Conservation (phyloP, 2,113 vertebrate species). For the Phodopus roborovskii region DNA sequence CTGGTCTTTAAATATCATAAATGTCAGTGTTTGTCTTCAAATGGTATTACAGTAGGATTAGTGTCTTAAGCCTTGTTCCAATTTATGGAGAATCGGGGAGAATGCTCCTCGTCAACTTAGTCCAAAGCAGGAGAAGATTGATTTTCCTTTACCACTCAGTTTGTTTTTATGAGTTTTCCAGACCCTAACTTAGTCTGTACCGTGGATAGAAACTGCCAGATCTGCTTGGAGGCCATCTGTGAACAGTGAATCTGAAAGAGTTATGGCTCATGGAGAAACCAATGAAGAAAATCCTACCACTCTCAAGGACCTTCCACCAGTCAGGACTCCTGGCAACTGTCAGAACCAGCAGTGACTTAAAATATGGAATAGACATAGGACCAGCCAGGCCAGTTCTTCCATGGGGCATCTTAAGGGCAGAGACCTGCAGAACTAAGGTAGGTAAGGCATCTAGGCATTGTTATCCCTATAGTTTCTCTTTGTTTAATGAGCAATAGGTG, state of each 20-base stretch:
- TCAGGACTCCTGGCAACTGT: background rate
- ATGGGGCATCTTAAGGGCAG: background rate
- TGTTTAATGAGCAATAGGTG: background rate
- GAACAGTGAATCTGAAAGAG: slow-evolving; percentile 75
- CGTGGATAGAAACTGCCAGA: slow-evolving; percentile 65
- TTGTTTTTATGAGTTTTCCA: slow-evolving; percentile 82
- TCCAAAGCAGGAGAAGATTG: slow-evolving; percentile 79
- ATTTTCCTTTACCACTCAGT: slow-evolving; percentile 80
- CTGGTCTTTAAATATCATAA: slow-evolving; percentile 80
- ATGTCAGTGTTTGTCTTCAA: slow-evolving; percentile 81
- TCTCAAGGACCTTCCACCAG: background rate
- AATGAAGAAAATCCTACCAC: slow-evolving; percentile 28
- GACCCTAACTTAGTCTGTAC: slow-evolving; percentile 60
- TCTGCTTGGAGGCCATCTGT: slow-evolving; percentile 68
- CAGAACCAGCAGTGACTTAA: background rate
- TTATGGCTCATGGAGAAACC: slow-evolving; percentile 69
- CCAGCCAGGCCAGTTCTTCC: background rate
- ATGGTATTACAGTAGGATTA: slow-evolving; percentile 82
- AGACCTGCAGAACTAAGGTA: background rate
- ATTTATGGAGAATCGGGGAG: slow-evolving; percentile 80
- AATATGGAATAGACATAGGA: background rate
- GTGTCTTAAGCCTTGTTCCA: slow-evolving; percentile 80
- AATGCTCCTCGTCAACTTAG: slow-evolving; percentile 80
- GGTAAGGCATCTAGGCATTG: background rate
- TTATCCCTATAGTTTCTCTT: background rate